Conservation (phyloP, 2,888 invertebrate species). For the Synergus gifuensis region DNA sequence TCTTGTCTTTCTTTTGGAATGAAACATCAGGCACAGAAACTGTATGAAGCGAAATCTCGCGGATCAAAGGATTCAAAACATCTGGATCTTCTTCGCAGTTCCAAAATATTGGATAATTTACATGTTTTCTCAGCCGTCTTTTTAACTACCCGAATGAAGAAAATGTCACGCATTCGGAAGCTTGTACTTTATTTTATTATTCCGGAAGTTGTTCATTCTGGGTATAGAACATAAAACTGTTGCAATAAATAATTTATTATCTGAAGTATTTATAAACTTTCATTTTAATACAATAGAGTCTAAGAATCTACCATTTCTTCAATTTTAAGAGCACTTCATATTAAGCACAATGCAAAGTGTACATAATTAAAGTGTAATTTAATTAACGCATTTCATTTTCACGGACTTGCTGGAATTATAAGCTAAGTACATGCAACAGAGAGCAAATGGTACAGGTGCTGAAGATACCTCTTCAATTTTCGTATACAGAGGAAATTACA, state of each 20-base stretch:
- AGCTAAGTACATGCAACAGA: not conserved
- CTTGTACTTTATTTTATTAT: not conserved
- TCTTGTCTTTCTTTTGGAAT: not conserved
- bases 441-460: slow-evolving; percentile 18
- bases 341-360: not conserved
- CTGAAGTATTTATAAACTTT: not conserved
- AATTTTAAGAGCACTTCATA: not conserved
- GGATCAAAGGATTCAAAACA: slow-evolving; percentile 30
- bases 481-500: slow-evolving; percentile 8
- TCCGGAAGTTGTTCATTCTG: slow-evolving; percentile 3
- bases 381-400: slow-evolving; percentile 17
- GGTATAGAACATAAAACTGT: slow-evolving; percentile 2
- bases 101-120: slow-evolving; percentile 30
- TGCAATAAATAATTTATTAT: not conserved
- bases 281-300: not conserved
- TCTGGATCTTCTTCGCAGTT: slow-evolving; percentile 25
- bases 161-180: slow-evolving; percentile 5
- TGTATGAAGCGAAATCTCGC: slow-evolving; percentile 1
- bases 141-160: not conserved
- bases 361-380: not conserved
- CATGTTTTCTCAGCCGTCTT: slow-evolving; percentile 18
- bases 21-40: not conserved
- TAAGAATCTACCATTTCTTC: not conserved
- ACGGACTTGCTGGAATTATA: not conserved
- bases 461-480: not conserved